A percentile compares a stretch with the other conserved stretches of the same genome.
These are phyloP conservation scores for Labrus mixtus DNA, from an alignment of 2,113 vertebrate species.

Conservation along the genomic window DNA sequence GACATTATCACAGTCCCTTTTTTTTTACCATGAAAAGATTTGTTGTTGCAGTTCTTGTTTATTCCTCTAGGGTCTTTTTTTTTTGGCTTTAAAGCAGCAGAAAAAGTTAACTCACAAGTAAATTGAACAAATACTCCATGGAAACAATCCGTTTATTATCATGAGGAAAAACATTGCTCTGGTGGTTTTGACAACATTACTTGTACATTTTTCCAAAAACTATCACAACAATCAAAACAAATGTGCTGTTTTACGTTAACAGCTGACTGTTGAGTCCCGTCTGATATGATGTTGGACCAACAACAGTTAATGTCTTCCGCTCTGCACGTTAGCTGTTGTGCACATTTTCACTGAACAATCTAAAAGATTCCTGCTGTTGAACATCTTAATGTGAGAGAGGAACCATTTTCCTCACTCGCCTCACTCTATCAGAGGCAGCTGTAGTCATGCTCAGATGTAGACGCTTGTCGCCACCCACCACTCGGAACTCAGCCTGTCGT, in stretches of 20 bases:
- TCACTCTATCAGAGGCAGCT: slow-evolving; percentile 3
- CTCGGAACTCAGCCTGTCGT: background rate
- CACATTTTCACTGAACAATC: background rate
- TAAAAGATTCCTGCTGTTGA: background rate
- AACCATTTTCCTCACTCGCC: background rate
- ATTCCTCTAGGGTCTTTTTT: background rate
- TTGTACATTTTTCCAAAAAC: background rate
- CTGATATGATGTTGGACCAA: background rate
- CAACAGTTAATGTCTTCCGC: background rate
- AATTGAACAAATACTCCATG: background rate
- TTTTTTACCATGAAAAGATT: background rate
- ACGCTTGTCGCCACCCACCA: background rate
- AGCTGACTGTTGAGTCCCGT: background rate
- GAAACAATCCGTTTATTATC: background rate
- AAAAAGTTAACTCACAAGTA: background rate
- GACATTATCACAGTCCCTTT: too few species aligned
- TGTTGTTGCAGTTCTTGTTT: background rate
- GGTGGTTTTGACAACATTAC: background rate
- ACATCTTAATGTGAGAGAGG: background rate
- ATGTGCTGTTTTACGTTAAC: background rate
- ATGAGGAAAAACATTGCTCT: background rate
- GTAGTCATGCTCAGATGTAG: background rate
- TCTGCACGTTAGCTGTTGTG: background rate
- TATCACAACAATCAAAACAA: background rate
- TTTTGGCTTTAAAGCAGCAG: background rate